Percentiles rank a stretch among this genome's conserved stretches.
Conservation (phyloP, 1,140 invertebrate genomes). For the Laupala kohalensis region DNA sequence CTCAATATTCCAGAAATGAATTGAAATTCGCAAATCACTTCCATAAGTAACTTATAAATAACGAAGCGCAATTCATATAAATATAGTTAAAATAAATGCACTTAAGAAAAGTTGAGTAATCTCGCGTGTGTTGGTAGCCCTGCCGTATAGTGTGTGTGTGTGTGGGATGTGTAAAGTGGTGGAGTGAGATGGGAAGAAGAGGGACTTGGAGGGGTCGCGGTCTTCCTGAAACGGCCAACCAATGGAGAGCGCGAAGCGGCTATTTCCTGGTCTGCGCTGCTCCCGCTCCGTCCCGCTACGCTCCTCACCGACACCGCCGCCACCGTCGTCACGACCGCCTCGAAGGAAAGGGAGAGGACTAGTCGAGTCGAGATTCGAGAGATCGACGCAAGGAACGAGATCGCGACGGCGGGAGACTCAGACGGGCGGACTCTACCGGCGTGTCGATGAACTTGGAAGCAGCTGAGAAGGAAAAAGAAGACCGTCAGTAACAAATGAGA, state of each 20-base stretch:
- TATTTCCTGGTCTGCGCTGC: neutral
- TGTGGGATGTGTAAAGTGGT: neutral
- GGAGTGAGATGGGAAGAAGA: too few relatives aligned
- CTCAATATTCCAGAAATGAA: too few relatives aligned
- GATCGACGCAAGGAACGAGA: neutral
- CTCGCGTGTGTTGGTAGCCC: neutral
- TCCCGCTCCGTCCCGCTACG: too few relatives aligned
- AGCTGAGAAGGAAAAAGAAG: too few relatives aligned
- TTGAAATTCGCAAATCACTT: too few relatives aligned
- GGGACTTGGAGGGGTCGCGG: neutral
- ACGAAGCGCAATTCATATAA: too few relatives aligned
- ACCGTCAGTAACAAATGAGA: too few relatives aligned
- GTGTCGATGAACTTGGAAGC: too few relatives aligned
- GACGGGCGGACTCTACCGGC: neutral
- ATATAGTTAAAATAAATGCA: too few relatives aligned
- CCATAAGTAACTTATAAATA: too few relatives aligned
- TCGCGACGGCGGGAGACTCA: neutral
- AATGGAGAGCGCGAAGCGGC: neutral
- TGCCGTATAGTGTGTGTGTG: neutral
- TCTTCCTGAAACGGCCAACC: neutral
- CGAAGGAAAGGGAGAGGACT: neutral
- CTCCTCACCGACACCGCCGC: neutral
- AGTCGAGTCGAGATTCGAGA: neutral
- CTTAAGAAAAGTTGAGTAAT: too few relatives aligned
- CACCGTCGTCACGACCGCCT: too few relatives aligned